These are phyloP conservation scores for Arctia plantaginis DNA, from an alignment of 2,888 invertebrate genomes.

Conservation along the genomic window DNA sequence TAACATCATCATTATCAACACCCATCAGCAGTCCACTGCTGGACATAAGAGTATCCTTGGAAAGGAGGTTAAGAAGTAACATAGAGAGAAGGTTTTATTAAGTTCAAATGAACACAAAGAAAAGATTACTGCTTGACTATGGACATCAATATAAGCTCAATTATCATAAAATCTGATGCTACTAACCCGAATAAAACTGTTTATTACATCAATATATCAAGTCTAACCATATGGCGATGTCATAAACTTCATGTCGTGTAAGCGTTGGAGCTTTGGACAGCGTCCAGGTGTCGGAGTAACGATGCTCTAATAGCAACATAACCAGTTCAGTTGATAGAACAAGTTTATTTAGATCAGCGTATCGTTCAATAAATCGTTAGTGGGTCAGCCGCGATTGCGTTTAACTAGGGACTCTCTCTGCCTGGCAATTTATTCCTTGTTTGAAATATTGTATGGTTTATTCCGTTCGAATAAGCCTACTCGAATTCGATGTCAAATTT, in stretches of 20 bases:
- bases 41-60: no score
- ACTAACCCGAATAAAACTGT: background rate
- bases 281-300: constrained; percentile 27
- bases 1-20: no score
- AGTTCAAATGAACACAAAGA: background rate
- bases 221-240: constrained; percentile 18
- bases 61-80: no score
- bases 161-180: background rate
- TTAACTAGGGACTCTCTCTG: background rate
- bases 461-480: background rate
- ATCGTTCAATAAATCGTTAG: background rate
- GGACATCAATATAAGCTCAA: background rate
- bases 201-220: constrained; percentile 27
- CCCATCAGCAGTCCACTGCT: no score
- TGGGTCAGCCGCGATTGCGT: background rate
- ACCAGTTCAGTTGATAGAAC: background rate
- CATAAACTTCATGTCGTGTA: constrained; percentile 26
- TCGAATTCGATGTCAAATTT: background rate
- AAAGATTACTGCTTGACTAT: background rate
- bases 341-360: background rate
- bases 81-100: no score
- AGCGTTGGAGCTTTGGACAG: constrained; percentile 32
- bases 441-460: background rate
- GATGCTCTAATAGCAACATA: background rate
- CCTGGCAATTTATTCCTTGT: background rate